Evolutionary conservation across 2,888 invertebrate species (phyloP).

Genomic region (Bursaphelenchus okinawaensis): DNA sequence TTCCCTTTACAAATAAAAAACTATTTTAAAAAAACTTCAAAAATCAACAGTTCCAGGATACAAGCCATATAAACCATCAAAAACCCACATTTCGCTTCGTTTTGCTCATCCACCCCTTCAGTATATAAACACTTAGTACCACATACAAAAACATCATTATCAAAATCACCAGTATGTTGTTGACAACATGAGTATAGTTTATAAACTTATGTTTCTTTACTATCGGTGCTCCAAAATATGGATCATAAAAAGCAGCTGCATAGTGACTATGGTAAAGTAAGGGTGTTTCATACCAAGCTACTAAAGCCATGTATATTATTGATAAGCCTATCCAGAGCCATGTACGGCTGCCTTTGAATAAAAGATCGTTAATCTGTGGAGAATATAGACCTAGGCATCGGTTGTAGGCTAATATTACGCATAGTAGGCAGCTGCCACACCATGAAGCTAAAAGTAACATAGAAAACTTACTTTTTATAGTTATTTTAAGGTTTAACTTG

Average conservation of each 20-base stretch:
- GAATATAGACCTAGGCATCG: neutral
- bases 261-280: neutral
- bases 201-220: neutral
- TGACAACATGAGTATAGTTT: neutral
- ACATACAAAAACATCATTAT: neutral
- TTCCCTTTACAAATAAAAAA: neutral
- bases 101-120: neutral
- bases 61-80: neutral
- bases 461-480: too few relatives aligned
- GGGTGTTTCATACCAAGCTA: neutral
- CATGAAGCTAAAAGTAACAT: too few relatives aligned
- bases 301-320: neutral
- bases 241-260: neutral
- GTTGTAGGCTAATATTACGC: neutral
- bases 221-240: neutral
- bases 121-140: neutral
- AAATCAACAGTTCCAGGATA: neutral
- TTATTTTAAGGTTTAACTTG: too few relatives aligned
- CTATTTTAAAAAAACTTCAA: neutral
- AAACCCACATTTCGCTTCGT: neutral
- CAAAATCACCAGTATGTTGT: neutral
- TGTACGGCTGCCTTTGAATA: neutral
- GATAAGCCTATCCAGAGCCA: neutral
- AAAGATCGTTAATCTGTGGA: neutral
- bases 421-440: neutral